Percentiles rank a stretch among this genome's conserved stretches.
These are phyloP conservation scores for Tanytarsus gracilentus DNA, from an alignment of 2,888 invertebrate genomes.

Conservation along the genomic window DNA sequence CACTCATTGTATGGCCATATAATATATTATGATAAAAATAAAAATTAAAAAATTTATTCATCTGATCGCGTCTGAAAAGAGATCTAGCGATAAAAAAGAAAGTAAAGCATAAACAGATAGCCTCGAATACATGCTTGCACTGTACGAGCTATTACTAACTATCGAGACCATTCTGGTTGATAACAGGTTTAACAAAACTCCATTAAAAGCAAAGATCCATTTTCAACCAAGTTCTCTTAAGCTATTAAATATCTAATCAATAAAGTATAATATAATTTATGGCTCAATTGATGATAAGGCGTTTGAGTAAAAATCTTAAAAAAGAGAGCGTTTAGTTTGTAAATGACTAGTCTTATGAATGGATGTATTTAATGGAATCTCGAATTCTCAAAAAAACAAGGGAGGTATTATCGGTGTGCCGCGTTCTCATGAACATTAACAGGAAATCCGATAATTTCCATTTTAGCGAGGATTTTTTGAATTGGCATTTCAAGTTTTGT, in stretches of 20 bases:
- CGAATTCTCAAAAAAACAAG: too few relatives aligned
- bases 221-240: background rate
- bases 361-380: background rate
- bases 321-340: background rate
- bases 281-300: slow-evolving; percentile 18
- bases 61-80: background rate
- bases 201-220: slow-evolving; percentile 7
- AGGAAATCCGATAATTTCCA: slow-evolving; percentile 74
- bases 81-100: slow-evolving; percentile 23
- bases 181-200: background rate
- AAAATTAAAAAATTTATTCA: background rate
- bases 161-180: slow-evolving; percentile 18
- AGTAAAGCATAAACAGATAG: slow-evolving; percentile 11
- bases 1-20: background rate
- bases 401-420: too few relatives aligned
- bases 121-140: slow-evolving; percentile 16
- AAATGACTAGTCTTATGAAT: background rate
- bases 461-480: slow-evolving; percentile 56
- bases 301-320: too few relatives aligned
- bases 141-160: slow-evolving; percentile 2
- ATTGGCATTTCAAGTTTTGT: slow-evolving; percentile 67
- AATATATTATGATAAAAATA: background rate
- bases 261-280: slow-evolving; percentile 11
- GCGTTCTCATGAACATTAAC: slow-evolving; percentile 55
- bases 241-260: slow-evolving; percentile 15